Evolutionary conservation across 2,113 vertebrate genomes (phyloP), one percentile per base, ranked within the genome.

Genomic region (Tragelaphus strepsiceros): DNA sequence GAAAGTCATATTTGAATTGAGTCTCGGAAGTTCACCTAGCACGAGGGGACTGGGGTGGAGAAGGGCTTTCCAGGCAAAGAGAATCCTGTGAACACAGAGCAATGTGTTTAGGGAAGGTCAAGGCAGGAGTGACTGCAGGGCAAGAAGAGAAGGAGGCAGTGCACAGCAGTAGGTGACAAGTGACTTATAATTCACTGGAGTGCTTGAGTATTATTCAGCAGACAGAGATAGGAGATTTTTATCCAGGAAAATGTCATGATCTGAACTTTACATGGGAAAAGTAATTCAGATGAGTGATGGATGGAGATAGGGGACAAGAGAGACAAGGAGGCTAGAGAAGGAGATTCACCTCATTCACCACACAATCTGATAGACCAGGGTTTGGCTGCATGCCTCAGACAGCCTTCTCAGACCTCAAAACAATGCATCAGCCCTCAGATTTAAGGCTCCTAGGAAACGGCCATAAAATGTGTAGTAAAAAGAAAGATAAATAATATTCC

Each of bases 401-500:
- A 67, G 21, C 96, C 88, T 56, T 78, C 62, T 0, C 0, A 92
- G 97, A 92, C 4, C 87, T 67, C 64, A 74, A 32, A 0, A 49
- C n/a, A 80, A 14, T 17, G 78, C 64, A 95, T 22, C 97, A 67
- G 67, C 62, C 78, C 1, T 62, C 64, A 90, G 59, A 5, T 58
- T 82, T 51, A 97, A 95, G 32, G 59, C 64, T 87, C 89, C 90
- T 92, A 80, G 81, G 96, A 98, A 78, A 56, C n/a, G 51, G 78
- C 90, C 21, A 61, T 98, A 97, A 98, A 96, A 80, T 26, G 62
- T 30, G 30, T 77, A 96, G 95, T 92, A 93, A 98, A 98, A 97
- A 83, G 89, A 74, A 83, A 97, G 91, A 97, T 1, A 5, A 97
- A 94, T 91, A 97, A 97, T 97, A 98, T 95, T 98, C 93, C 95